Base-by-base conservation (phyloP, 35 echinoderm and acorn worm species). In the Anneissia japonica region DNA sequence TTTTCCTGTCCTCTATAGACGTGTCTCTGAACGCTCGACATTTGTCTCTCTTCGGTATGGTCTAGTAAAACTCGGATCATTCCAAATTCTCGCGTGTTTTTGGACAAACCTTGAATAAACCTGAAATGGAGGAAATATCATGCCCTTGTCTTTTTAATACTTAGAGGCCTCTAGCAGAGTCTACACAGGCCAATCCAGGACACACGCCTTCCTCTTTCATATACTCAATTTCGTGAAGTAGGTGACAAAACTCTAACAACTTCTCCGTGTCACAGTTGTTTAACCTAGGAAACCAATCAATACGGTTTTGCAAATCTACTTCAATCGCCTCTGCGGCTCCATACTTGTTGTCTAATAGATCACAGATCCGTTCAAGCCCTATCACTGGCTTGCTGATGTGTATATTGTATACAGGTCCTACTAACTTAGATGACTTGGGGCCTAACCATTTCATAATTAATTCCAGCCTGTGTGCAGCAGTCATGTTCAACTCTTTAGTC, bases 261-360 rank as follows among this genome's bases (percentile, higher is more conserved):
- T 87, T 87, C 46, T 23, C 77, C 36, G 40, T 43, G 35, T 87
- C 86, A 43, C 75, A 37, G 26, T 37, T 36, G 21, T 76, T 76
- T 43, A 90, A 46, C 46, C 80, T 85, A 12, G 82, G 16, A 23
- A 91, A 85, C 46, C 46, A 77, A 19, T 84, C 88, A 37, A 90
- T 36, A 77, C 37, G 84, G 37, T 46, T 76, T 21, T 77, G 38
- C 74, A 90, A 31, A 23, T 46, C 56, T 2, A 82, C 51, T 80
- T 91, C 83, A 21, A 91, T 86, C 16, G 85, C 43, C 38, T 91
- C 89, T 75, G 89, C 74, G 9, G 89, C 38, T 73, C 74, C 84
- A 86, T 91, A 91, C n/a, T 64, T 43, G 46, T 85, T 40, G 30
- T 85, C 76, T 35, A 91, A 36, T 72, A 83, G 30, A 32, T 91